phyloP scores from a whole-genome alignment of 2,888 invertebrate genomes.

The Himalopsyche tibetana region DNA sequence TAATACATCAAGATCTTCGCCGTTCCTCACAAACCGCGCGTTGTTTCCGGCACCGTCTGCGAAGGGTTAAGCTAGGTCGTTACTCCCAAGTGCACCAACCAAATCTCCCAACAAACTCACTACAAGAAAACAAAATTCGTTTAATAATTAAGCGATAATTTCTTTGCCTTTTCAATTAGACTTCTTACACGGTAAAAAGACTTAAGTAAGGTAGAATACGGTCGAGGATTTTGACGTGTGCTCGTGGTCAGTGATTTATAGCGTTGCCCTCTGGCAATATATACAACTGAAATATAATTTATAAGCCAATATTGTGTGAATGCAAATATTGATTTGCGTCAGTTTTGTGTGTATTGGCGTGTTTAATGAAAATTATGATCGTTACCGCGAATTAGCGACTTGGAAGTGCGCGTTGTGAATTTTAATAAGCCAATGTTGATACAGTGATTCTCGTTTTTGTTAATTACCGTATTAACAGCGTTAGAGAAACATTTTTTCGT shows the following conservation, averaged over 20 bases:
- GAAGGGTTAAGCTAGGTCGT: constrained; percentile 33
- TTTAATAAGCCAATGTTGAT: constrained; percentile 19
- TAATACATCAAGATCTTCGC: constrained; percentile 34
- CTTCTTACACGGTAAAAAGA: constrained; percentile 7
- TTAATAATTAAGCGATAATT: constrained; percentile 32
- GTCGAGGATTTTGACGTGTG: background rate
- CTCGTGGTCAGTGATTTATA: constrained; percentile 17
- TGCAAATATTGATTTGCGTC: constrained; percentile 25
- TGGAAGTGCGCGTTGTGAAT: background rate
- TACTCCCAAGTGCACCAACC: constrained; percentile 44
- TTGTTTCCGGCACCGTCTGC: constrained; percentile 7
- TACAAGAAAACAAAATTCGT: constrained; percentile 37
- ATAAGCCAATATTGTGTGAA: constrained; percentile 26
- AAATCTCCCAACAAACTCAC: constrained; percentile 11
- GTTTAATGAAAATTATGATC: constrained; percentile 31
- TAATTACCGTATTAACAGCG: background rate
- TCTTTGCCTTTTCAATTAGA: constrained; percentile 47
- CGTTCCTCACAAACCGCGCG: constrained; percentile 24
- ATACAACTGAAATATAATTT: constrained; percentile 1
- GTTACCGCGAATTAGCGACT: constrained; percentile 32
- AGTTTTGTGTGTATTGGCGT: constrained; percentile 18
- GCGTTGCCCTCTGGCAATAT: constrained; percentile 26
- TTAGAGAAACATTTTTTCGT: too few species aligned
- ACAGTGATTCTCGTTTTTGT: background rate
- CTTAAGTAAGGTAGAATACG: background rate